Conservation (phyloP, 1,140 invertebrate species). For the Panagrolaimus sp. region DNA sequence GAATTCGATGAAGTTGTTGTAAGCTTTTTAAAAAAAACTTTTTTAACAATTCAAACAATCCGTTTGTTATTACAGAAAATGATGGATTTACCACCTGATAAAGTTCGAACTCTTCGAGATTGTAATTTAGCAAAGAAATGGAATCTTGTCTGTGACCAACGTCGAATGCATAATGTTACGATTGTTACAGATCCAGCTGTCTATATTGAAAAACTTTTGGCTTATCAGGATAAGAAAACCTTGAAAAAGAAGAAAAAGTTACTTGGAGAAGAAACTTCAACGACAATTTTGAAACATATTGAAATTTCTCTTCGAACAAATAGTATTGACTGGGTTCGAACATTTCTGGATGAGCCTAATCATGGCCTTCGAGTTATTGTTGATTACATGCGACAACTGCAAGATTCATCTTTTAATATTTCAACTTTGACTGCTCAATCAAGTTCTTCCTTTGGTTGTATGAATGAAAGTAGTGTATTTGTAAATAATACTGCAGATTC, state of each 20-base stretch:
- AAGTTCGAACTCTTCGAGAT: slow-evolving; percentile 88
- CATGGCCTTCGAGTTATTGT: slow-evolving; percentile 90
- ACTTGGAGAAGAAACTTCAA: slow-evolving; percentile 91
- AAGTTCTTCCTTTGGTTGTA: slow-evolving; percentile 6
- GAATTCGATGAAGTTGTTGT: slow-evolving; percentile 54
- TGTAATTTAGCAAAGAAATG: slow-evolving; percentile 98
- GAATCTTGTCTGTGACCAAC: slow-evolving; percentile 99
- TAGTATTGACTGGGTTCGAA: slow-evolving; percentile 97
- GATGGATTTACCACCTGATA: slow-evolving; percentile 97
- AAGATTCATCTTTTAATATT: slow-evolving; percentile 27
- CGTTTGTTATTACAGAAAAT: slow-evolving; percentile 70
- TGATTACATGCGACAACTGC: slow-evolving; percentile 70
- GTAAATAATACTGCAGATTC: background rate
- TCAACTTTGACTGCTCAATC: background rate
- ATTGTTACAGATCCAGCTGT: slow-evolving; percentile 43
- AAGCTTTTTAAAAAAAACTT: slow-evolving; percentile 24
- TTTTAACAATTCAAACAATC: slow-evolving; percentile 3
- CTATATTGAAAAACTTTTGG: slow-evolving; percentile 54
- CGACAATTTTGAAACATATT: slow-evolving; percentile 90
- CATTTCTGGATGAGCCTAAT: slow-evolving; percentile 92
- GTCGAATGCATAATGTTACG: slow-evolving; percentile 60
- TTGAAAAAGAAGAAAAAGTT: slow-evolving; percentile 70
- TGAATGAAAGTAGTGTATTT: slow-evolving; percentile 8
- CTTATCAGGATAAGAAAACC: slow-evolving; percentile 51
- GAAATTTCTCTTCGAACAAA: slow-evolving; percentile 97